Evolutionary conservation across 1,140 invertebrate genomes (phyloP).

Genomic region (Drosophila kikkawai): DNA sequence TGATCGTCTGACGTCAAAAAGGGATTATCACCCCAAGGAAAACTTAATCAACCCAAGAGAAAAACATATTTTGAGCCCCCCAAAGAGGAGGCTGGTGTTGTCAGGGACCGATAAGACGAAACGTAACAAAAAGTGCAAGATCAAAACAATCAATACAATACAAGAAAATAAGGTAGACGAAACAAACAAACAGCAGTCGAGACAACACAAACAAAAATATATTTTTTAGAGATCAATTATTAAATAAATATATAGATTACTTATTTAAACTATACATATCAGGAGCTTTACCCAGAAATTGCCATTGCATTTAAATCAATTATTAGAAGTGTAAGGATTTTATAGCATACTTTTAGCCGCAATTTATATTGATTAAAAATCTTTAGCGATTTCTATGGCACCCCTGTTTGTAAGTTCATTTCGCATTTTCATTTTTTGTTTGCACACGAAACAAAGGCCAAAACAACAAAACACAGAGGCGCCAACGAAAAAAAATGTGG

Average conservation of each 20-base stretch:
- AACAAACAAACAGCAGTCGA: conserved; percentile 39
- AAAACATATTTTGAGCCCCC: conserved; percentile 22
- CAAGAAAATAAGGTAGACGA: background rate
- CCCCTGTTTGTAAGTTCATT: background rate
- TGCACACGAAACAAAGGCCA: conserved; percentile 64
- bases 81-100: conserved; percentile 30
- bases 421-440: conserved; percentile 26
- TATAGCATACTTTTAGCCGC: background rate
- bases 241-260: conserved; percentile 17
- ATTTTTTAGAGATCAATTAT: conserved; percentile 21
- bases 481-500: conserved; percentile 66
- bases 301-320: background rate
- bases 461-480: conserved; percentile 36
- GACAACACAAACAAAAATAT: conserved; percentile 45
- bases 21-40: conserved; percentile 57
- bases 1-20: conserved; percentile 57
- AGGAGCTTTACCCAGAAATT: background rate
- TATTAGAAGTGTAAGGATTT: background rate
- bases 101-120: conserved; percentile 44
- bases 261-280: conserved; percentile 20
- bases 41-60: conserved; percentile 46
- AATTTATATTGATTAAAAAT: background rate
- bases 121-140: conserved; percentile 42
- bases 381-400: background rate
- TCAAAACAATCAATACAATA: conserved; percentile 49